Conservation (phyloP, 2,113 vertebrate genomes). For the Chiloscyllium plagiosum region DNA sequence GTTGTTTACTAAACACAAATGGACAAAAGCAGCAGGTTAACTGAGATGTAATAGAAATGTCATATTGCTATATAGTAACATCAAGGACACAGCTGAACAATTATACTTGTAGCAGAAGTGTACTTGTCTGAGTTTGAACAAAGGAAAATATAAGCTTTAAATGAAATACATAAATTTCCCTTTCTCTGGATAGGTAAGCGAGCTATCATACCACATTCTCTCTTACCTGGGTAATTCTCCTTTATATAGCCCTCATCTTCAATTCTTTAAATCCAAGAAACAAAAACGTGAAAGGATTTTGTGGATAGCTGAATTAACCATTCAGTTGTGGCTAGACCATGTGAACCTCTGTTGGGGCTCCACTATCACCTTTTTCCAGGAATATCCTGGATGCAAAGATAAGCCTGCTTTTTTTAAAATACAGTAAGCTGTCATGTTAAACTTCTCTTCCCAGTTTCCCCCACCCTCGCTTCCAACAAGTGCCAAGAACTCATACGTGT, state of each 20-base stretch:
- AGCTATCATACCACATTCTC: neutral
- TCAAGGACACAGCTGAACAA: neutral
- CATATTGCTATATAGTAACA: neutral
- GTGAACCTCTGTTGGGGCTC: neutral
- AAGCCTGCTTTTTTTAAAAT: neutral
- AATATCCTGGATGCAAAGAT: neutral
- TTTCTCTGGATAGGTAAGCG: neutral
- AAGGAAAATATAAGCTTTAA: neutral
- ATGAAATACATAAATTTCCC: neutral
- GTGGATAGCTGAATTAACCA: too few relatives aligned
- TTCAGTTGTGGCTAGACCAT: neutral
- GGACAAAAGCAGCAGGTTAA: neutral
- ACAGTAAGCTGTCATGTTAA: neutral
- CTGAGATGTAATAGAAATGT: neutral
- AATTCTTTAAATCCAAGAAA: neutral
- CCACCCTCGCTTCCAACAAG: neutral
- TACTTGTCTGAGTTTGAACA: neutral
- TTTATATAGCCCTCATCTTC: neutral
- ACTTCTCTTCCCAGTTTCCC: neutral
- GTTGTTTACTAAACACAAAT: neutral
- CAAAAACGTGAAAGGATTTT: too few relatives aligned
- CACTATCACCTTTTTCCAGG: neutral
- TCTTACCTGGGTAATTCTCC: neutral
- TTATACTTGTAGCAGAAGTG: neutral
- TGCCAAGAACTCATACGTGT: neutral